Evolutionary conservation across 2,113 vertebrate genomes (phyloP).

Genomic region (Puma concolor): DNA sequence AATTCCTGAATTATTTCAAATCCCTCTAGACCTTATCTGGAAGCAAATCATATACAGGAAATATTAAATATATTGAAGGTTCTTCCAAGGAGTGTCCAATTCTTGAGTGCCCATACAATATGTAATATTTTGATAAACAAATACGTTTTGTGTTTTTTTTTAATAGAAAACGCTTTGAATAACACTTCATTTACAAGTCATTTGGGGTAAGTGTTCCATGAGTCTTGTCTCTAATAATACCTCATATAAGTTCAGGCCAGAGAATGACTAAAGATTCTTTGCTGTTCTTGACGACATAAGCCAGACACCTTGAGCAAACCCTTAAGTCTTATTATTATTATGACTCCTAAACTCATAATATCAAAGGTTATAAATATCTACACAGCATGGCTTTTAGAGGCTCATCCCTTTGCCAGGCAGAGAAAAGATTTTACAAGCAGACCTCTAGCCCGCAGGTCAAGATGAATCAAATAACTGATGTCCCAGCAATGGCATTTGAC

Average conservation of each 20-base stretch:
- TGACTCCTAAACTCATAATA: neutral
- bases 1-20: neutral
- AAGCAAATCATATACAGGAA: slow-evolving; percentile 30
- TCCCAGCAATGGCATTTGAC: neutral
- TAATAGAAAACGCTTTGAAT: neutral
- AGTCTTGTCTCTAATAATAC: neutral
- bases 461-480: neutral
- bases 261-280: slow-evolving; percentile 49
- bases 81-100: neutral
- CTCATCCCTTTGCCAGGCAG: neutral
- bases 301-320: slow-evolving; percentile 46
- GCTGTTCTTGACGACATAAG: neutral
- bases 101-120: neutral
- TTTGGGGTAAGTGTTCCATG: slow-evolving; percentile 35
- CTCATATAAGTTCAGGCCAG: slow-evolving; percentile 47
- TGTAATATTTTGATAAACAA: slow-evolving; percentile 30
- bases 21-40: neutral
- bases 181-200: neutral
- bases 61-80: neutral
- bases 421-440: neutral
- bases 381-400: neutral
- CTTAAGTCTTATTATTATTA: neutral
- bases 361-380: neutral
- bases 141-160: too few relatives aligned
- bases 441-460: neutral